These are phyloP conservation scores for Arizona elegans DNA, from an alignment of 2,113 vertebrate genomes.

Conservation along the genomic window DNA sequence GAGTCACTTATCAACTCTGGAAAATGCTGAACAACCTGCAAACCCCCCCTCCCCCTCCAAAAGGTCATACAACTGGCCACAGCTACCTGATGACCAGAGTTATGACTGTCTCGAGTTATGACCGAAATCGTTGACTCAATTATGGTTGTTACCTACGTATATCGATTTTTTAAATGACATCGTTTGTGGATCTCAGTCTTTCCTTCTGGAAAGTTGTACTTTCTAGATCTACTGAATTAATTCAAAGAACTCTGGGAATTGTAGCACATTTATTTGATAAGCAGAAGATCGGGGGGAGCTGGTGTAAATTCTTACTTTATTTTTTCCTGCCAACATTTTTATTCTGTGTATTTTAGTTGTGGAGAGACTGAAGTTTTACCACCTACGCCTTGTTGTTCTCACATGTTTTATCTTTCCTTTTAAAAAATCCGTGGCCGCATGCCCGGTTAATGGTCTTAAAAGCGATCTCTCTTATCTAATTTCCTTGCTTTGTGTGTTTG, in stretches of 20 bases:
- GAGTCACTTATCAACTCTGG: too few species aligned
- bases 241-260: neutral
- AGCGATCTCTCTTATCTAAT: neutral
- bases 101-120: too few species aligned
- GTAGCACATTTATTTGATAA: neutral
- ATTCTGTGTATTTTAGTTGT: neutral
- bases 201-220: neutral
- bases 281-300: neutral
- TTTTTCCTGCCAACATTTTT: neutral
- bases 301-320: neutral
- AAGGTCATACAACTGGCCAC: too few species aligned
- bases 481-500: neutral
- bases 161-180: neutral
- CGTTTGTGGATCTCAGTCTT: neutral
- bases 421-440: neutral
- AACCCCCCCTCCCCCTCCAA: too few species aligned
- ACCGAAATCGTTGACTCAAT: too few species aligned
- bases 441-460: neutral
- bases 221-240: neutral
- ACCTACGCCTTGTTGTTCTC: too few species aligned
- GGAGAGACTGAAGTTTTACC: neutral
- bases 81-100: too few species aligned
- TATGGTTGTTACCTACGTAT: too few species aligned
- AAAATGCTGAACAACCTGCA: too few species aligned
- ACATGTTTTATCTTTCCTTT: neutral